Conservation (phyloP, 2,113 vertebrate genomes). For the Alligator sinensis region DNA sequence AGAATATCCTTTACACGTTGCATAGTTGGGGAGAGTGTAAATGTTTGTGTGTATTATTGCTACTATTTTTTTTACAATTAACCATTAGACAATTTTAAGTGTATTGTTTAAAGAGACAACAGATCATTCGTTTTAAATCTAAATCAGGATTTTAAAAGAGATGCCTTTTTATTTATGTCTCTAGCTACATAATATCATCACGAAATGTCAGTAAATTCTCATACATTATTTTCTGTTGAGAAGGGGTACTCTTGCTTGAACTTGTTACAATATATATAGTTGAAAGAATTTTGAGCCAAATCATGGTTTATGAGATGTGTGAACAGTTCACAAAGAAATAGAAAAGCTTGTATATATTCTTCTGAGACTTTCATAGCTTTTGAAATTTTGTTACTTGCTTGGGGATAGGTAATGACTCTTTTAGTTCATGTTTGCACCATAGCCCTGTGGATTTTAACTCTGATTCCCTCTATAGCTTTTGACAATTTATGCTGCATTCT, state of each 20-base stretch:
- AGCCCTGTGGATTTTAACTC: background rate
- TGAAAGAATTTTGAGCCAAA: background rate
- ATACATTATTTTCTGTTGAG: background rate
- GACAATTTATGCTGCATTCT: background rate
- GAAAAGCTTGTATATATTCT: background rate
- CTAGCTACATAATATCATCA: background rate
- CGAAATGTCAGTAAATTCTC: background rate
- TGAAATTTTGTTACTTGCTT: background rate
- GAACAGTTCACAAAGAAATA: background rate
- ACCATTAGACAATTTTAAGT: background rate
- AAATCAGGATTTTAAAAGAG: background rate
- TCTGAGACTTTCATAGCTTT: background rate
- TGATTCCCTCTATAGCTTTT: rapidly evolving
- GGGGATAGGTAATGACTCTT: background rate
- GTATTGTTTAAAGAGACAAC: background rate
- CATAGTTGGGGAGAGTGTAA: background rate
- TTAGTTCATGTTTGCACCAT: background rate
- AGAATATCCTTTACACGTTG: background rate
- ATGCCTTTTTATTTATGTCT: background rate
- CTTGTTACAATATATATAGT: background rate
- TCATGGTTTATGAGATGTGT: background rate
- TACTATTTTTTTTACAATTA: background rate
- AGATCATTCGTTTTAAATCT: background rate
- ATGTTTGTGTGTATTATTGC: background rate
- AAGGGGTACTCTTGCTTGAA: background rate